Evolutionary conservation across 2,888 invertebrate species (phyloP).

Genomic region (Osmoderma eremita): DNA sequence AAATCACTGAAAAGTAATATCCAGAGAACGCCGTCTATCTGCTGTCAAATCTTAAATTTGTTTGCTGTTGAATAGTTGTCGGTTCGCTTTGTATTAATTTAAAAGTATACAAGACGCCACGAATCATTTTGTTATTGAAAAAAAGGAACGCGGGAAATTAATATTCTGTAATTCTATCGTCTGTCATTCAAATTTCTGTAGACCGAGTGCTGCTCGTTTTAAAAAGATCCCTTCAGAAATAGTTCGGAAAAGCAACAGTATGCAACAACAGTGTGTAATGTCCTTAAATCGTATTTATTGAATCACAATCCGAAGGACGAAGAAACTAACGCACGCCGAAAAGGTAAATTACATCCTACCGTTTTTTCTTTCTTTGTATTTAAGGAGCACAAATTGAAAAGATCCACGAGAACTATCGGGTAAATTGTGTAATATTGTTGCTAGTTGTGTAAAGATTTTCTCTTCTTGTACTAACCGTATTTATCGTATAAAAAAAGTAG

Average conservation of each 20-base stretch:
- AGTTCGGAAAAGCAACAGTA: conserved; percentile 1
- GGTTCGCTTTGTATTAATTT: conserved; percentile 21
- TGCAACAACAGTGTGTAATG: neutral
- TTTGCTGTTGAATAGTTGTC: too few species aligned
- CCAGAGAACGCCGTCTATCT: conserved; percentile 48
- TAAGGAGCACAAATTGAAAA: neutral
- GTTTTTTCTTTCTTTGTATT: conserved; percentile 1
- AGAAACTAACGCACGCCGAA: conserved; percentile 11
- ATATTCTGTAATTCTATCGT: conserved; percentile 36
- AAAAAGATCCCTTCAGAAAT: neutral
- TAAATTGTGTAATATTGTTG: conserved; percentile 28
- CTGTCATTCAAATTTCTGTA: conserved; percentile 44
- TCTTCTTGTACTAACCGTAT: conserved; percentile 23
- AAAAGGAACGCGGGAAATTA: conserved; percentile 4
- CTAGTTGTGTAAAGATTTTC: conserved; percentile 31
- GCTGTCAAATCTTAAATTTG: conserved; percentile 47
- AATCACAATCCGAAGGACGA: conserved; percentile 15
- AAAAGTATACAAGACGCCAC: neutral
- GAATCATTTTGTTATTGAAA: conserved; percentile 5
- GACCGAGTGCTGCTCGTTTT: conserved; percentile 42
- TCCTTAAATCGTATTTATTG: neutral
- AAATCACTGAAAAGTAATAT: conserved; percentile 32
- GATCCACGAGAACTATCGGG: neutral
- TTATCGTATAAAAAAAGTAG: conserved; percentile 5
- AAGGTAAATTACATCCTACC: conserved; percentile 26